phyloP scores from a whole-genome alignment of 1,140 invertebrate species.

The Eriocheir sinensis region DNA sequence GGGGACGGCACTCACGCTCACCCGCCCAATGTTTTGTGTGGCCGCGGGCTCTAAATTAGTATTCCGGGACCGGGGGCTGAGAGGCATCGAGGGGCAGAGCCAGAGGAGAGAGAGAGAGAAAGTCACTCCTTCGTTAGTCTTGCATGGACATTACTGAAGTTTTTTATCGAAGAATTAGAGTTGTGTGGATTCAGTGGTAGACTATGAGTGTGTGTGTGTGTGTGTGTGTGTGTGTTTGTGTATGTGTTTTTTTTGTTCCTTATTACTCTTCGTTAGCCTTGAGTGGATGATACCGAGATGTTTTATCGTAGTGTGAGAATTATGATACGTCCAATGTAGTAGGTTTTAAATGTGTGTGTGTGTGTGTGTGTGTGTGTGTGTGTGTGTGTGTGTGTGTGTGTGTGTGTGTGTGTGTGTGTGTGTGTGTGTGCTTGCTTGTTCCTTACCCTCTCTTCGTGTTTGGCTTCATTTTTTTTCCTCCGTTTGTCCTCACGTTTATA shows the following conservation, averaged over 20 bases:
- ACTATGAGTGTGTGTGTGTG: background rate
- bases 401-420: too few relatives aligned
- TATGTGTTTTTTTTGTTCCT: background rate
- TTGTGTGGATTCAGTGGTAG: background rate
- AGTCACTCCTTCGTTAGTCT: too few relatives aligned
- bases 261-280: background rate
- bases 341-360: background rate
- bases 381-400: too few relatives aligned
- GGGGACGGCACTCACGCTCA: background rate
- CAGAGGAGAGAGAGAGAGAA: too few relatives aligned
- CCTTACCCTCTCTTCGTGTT: too few relatives aligned
- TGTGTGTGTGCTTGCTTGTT: too few relatives aligned
- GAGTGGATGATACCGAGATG: too few relatives aligned
- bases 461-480: background rate
- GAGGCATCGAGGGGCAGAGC: background rate
- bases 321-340: too few relatives aligned
- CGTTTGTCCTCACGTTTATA: too few relatives aligned
- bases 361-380: background rate
- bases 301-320: too few relatives aligned
- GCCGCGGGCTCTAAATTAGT: background rate
- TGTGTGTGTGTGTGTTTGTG: background rate
- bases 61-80: background rate
- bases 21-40: background rate
- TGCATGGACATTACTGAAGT: background rate
- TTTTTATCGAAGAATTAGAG: too few relatives aligned